Base-by-base conservation (phyloP, 64 coral and sea anemone species). In the Montipora capricornis region DNA sequence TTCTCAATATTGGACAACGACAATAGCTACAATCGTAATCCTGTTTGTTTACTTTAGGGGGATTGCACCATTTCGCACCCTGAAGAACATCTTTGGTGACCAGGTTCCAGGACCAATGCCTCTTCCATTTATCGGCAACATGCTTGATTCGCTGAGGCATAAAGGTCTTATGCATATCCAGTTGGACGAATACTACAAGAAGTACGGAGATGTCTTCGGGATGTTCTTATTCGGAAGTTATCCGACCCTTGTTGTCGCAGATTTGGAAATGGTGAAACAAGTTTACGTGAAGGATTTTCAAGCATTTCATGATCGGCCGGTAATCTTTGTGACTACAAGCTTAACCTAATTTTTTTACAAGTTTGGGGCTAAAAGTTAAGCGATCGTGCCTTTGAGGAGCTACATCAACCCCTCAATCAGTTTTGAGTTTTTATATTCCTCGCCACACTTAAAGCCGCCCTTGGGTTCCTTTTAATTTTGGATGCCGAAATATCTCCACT, bases 181-280 rank as follows among this genome's bases (percentile, higher is more conserved):
- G 51, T 47, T 90, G 1, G 88, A 90, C 24, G 88, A 90, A 26
- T 90, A 90, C 45, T 90, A 80, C 76, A 90, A 90, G 10, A 90
- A 78, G 78, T 90, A 79, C n/a, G 88, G 88, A 26, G 16, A 68
- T 17, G 59, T 66, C 19, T 90, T 90, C 45, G 50, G 50, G 9
- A 80, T 90, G 88, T 88, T n/a, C 16, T 10, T 78, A 4, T 79
- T 90, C 3, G 76, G 73, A 16, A 53, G 58, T 37, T 64, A 9
- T 49, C 22, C 75, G 3, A 46, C 73, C 37, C 52, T 90, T 20
- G 76, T 90, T 4, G 45, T 90, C 5, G 55, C 50, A 16, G 88
- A 90, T 68, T 74, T 74, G 20, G 88, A 90, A 29, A 47, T 90
- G 88, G 24, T 88, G 8, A 87, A 71, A n/a, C 19, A 87, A 26